phyloP scores from a whole-genome alignment of 2,797 vertebrate genomes.

The Diceros bicornis region DNA sequence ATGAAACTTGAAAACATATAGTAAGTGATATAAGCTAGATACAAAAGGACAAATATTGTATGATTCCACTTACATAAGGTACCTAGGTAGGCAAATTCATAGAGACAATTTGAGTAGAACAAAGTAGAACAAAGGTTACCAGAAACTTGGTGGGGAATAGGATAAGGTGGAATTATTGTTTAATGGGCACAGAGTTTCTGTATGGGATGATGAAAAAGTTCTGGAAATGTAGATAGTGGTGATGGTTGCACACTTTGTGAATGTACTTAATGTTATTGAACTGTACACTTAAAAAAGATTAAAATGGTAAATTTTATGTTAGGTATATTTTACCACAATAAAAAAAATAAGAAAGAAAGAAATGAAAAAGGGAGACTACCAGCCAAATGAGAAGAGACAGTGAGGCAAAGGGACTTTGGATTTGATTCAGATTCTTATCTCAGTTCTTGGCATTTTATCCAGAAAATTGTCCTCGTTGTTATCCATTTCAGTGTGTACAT shows the following conservation, averaged over 20 bases:
- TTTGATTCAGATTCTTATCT: conserved; percentile 38
- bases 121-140: neutral
- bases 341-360: neutral
- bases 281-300: neutral
- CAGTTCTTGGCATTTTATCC: conserved; percentile 63
- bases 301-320: neutral
- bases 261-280: neutral
- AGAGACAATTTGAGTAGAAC: neutral
- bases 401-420: conserved; percentile 21
- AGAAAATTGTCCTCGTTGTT: neutral
- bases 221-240: neutral
- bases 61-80: neutral
- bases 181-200: neutral
- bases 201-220: neutral
- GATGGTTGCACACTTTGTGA: neutral
- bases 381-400: conserved; percentile 16
- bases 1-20: conserved; percentile 18
- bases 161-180: neutral
- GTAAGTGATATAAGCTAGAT: neutral
- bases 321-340: neutral
- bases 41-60: neutral
- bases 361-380: conserved; percentile 1
- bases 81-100: neutral
- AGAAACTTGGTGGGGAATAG: neutral
- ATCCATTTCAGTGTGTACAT: neutral